Base-by-base conservation (phyloP, 2,113 vertebrate genomes). In the Merops nubicus region DNA sequence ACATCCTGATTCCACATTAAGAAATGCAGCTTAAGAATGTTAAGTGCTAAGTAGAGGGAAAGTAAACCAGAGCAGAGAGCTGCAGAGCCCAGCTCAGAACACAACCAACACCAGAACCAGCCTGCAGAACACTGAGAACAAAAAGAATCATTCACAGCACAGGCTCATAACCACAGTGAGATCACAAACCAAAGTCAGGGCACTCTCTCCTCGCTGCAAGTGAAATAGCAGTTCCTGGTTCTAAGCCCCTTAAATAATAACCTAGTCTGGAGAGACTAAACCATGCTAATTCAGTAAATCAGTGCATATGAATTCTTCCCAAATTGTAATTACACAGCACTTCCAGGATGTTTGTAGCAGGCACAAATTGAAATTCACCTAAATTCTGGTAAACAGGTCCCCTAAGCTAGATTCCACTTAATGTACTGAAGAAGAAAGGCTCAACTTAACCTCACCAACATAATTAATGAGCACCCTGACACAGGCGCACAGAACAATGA, bases 391-490 rank as follows among this genome's bases (percentile, higher is more conserved):
- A 89, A 90, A 95, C 88, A 82, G 75, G 60, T 75, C 84, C 36
- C 73, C 34, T 73, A 21, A 45, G 51, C 88, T 54, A 96, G 77
- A 84, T 68, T 42, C 69, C 63, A 72, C 31, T 91, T 88, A 91
- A 96, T 85, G 89, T 69, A 94, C 22, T 47, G n/a, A 8, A 91
- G 82, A 79, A 91, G 69, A 47, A 88, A 91, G 91, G 72, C 86
- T 97, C 93, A 94, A 87, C 88, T 85, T 93, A 89, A 80, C 76
- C 91, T 76, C 33, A 13, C 89, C 96, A 96, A 84, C 73, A 91
- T 98, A 98, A 98, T 98, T 97, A 98, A 99, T 98, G 97, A 97
- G 94, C 95, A 96, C 94, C 79, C 94, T 10, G 59, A 86, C 78
- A 94, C 6, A n/a, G 94, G 79, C 90, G 95, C 74, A 94, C 51